phyloP scores from a whole-genome alignment of 2,888 invertebrate genomes.

The Sepioteuthis lessoniana region DNA sequence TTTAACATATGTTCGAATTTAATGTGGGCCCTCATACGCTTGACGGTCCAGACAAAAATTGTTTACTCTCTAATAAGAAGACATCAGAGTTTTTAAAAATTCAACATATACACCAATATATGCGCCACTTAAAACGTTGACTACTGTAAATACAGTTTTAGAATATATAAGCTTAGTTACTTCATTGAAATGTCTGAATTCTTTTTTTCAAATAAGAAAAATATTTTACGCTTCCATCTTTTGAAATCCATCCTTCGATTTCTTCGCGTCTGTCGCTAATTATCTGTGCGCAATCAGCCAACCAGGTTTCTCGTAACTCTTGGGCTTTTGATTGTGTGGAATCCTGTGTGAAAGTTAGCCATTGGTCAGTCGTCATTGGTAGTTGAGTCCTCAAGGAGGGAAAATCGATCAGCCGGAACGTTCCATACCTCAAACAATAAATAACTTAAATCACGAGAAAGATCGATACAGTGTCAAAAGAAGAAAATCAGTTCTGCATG shows the following conservation, averaged over 20 bases:
- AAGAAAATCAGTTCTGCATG: too few species aligned
- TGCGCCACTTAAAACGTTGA: too few species aligned
- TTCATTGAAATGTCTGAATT: too few species aligned
- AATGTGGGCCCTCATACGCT: too few species aligned
- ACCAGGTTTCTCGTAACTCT: conserved; percentile 66
- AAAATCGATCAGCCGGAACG: conserved; percentile 81
- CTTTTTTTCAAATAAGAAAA: too few species aligned
- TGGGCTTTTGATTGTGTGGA: conserved; percentile 64
- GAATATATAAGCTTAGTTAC: too few species aligned
- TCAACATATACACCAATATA: too few species aligned
- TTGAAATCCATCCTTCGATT: conserved; percentile 85
- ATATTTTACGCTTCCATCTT: conserved; percentile 78
- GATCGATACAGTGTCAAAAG: neutral
- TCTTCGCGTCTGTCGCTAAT: conserved; percentile 73
- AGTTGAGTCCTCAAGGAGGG: conserved; percentile 78
- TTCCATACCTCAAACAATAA: conserved; percentile 76
- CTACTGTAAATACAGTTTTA: too few species aligned
- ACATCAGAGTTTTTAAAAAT: too few species aligned
- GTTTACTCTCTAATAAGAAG: too few species aligned
- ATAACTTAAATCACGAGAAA: neutral
- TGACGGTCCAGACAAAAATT: too few species aligned
- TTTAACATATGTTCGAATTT: too few species aligned
- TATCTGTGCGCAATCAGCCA: conserved; percentile 69
- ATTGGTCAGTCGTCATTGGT: conserved; percentile 72
- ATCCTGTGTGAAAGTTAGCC: conserved; percentile 65